Base-by-base conservation (phyloP, 2,797 vertebrate genomes). In the Vultur gryphus region DNA sequence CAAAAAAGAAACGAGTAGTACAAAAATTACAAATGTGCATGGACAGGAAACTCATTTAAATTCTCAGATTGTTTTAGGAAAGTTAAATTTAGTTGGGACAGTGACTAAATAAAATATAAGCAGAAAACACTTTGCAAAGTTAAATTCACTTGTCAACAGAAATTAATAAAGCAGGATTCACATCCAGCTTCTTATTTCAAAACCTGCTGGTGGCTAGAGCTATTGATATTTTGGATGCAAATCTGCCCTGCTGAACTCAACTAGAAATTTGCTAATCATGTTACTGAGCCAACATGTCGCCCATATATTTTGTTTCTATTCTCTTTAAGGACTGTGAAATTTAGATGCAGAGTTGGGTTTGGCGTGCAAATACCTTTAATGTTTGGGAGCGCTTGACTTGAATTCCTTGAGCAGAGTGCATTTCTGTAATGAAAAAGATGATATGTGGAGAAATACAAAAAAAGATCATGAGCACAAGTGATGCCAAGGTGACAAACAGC, bases 31-130 rank as follows among this genome's bases (percentile, higher is more conserved):
- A 86, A 86, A 72, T 31, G 44, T 76, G n/a, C 28, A 12, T 61
- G 92, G 94, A 78, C 26, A 94, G 76, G 6, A 69, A 94, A 71
- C 13, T 55, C 10, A 93, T 82, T 94, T 89, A 85, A 80, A 96
- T 93, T 83, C 67, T 49, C 46, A 71, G 59, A 89, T 85, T 95
- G 92, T 71, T 95, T 92, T 67, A 87, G 26, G 33, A 71, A 93
- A 87, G 35, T 51, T 61, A 65, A 90, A 85, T 89, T 94, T 90
- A 84, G 46, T 43, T 90, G n/a, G 77, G 76, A 93, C 44, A 92
- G 66, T 78, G 90, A 70, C 23, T 69, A 88, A 82, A 90, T 54
- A 73, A 93, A 79, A 73, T 46, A 16, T 16, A 82, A 83, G 52
- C 52, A 96, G 61, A 75, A 89, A 84, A 82, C 9, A 41, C 13